These are phyloP conservation scores for Parelbella ahira DNA, from an alignment of 2,888 invertebrate species.

Conservation along the genomic window DNA sequence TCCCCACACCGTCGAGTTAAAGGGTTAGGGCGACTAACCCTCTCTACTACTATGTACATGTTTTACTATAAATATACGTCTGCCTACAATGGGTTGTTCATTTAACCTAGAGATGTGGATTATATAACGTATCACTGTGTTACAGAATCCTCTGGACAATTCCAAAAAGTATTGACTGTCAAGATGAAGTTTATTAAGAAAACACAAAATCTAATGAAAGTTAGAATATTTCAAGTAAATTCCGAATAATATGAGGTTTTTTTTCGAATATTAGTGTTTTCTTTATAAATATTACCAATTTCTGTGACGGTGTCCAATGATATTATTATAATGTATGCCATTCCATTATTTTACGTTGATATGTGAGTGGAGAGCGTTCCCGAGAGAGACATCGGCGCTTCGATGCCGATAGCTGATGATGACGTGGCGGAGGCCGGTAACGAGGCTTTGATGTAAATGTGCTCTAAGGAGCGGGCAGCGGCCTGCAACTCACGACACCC, in stretches of 20 bases:
- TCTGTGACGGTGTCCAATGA: too few relatives aligned
- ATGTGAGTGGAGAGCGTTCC: constrained; percentile 10
- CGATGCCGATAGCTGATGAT: constrained; percentile 36
- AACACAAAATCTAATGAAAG: too few relatives aligned
- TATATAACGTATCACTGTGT: too few relatives aligned
- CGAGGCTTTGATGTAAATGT: constrained; percentile 71
- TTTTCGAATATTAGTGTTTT: too few relatives aligned
- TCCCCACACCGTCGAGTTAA: constrained; percentile 56
- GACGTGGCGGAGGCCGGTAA: constrained; percentile 51
- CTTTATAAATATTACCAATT: too few relatives aligned
- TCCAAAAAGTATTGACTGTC: too few relatives aligned
- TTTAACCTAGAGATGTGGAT: constrained; percentile 10
- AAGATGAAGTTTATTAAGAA: too few relatives aligned
- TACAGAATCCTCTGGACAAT: too few relatives aligned
- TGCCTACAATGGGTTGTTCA: constrained; percentile 7
- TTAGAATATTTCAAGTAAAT: too few relatives aligned
- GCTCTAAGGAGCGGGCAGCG: constrained; percentile 35
- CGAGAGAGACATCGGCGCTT: constrained; percentile 25
- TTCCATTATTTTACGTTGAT: constrained; percentile 3
- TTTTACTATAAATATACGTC: constrained; percentile 27
- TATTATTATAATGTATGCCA: too few relatives aligned
- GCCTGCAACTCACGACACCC: constrained; percentile 44
- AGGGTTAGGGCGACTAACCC: constrained; percentile 75
- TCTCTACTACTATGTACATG: constrained; percentile 44
- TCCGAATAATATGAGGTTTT: too few relatives aligned